Evolutionary conservation across 2,888 invertebrate species (phyloP), one percentile per base, ranked within the genome.

Genomic region (Melinaea marsaeus): DNA sequence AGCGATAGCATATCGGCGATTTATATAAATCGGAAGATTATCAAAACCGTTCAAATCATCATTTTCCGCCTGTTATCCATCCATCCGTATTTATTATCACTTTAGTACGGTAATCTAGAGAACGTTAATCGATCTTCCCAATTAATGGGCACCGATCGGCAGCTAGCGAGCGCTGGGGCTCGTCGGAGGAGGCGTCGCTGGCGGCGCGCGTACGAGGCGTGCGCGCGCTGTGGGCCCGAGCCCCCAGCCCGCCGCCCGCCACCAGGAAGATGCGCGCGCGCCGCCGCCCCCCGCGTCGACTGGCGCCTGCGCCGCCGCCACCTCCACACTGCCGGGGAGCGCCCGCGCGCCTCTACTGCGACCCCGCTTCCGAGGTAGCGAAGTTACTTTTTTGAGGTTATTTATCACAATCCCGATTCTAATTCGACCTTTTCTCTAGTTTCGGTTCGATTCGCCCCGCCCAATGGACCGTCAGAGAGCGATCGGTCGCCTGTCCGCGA

Each of bases 151-250:
- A 86, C 89, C 84, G 73, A 86, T 90, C 85, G 89, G 87, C 90
- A 90, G 90, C 83, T 90, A 90, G 89, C 89, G 89, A 84, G 89
- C 90, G 86, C 87, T 87, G 86, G 84, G 85, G 81, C 82, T 80
- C 84, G 82, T 75, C 76, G 71, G 79, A 74, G 81, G 83, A 75
- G 85, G 85, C 79, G 80, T 83, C 63, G 75, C 76, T 69, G 70
- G 88, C 67, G 83, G 87, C 64, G 79, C 85, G 65, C 74, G 82
- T 65, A 78, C 88, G 72, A 73, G 75, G 70, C 76, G 84, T 79
- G 78, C 85, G 71, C 72, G 78, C 35, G 66, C 77, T 58, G 76
- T 90, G 66, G 89, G 42, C 42, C 9, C 32, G 32, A 7, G 32
- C 51, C 11, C 83, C 81, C 47, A 79, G 79, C 62, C 86, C 88